Percentiles rank a stretch among this genome's conserved stretches.
Evolutionary conservation across 1,140 invertebrate species (phyloP).

Genomic region (Trichonephila clavata): DNA sequence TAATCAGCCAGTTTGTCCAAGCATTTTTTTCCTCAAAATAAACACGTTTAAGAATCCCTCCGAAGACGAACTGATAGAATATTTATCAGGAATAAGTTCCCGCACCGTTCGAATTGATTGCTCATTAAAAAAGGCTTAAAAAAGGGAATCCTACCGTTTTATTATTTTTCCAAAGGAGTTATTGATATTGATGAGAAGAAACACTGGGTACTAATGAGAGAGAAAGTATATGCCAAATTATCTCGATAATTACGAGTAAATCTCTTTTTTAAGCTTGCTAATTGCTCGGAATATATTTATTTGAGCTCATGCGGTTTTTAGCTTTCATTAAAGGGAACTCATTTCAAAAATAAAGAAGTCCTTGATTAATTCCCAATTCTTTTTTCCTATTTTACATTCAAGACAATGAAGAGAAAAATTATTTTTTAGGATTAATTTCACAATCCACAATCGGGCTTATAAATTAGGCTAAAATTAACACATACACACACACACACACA

Average conservation of each 20-base stretch:
- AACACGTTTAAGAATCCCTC: background rate
- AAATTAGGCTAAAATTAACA: no score
- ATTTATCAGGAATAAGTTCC: background rate
- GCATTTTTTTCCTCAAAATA: background rate
- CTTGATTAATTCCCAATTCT: background rate
- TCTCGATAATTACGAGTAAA: conserved; percentile 9
- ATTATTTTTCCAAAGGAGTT: background rate
- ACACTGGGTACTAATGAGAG: background rate
- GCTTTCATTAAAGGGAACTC: background rate
- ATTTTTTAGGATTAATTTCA: no score
- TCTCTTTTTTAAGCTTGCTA: background rate
- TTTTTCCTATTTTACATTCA: no score
- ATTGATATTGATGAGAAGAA: background rate
- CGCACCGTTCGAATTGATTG: conserved; percentile 8
- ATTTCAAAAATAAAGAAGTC: background rate
- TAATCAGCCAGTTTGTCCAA: background rate
- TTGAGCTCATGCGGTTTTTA: background rate
- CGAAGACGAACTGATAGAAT: background rate
- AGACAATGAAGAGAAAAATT: no score
- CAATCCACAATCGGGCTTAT: no score
- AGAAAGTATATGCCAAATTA: background rate
- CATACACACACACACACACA: no score
- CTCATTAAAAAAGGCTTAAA: conserved; percentile 15
- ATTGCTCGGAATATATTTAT: conserved; percentile 23
- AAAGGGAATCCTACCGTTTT: background rate